These are phyloP conservation scores for Amphiprion clarkii DNA, from an alignment of 2,797 vertebrate species.

Conservation along the genomic window DNA sequence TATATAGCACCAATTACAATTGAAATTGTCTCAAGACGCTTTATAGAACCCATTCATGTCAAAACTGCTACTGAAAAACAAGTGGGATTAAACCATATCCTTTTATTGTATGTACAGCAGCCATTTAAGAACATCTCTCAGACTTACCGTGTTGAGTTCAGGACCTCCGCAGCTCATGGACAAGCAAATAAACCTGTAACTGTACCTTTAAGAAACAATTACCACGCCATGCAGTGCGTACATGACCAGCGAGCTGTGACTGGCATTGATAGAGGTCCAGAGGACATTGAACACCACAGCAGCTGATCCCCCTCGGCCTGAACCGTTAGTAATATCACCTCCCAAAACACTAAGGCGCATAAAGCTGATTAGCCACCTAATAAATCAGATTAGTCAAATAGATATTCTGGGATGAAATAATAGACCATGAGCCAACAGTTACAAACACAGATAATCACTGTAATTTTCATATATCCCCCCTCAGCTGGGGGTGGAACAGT, in stretches of 20 bases:
- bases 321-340: slow-evolving; percentile 46
- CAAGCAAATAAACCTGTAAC: neutral
- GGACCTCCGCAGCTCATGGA: neutral
- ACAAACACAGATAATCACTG: slow-evolving; percentile 51
- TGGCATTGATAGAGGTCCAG: slow-evolving; percentile 42
- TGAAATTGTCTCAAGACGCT: no score
- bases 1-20: no score
- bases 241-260: slow-evolving; percentile 30
- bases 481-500: slow-evolving; percentile 16
- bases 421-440: slow-evolving; percentile 55
- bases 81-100: no score
- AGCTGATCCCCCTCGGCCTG: slow-evolving; percentile 46
- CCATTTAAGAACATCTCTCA: no score
- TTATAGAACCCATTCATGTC: no score
- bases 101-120: no score
- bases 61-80: no score
- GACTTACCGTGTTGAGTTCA: no score
- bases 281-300: slow-evolving; percentile 49
- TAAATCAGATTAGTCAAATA: slow-evolving; percentile 63
- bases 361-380: slow-evolving; percentile 69
- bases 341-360: slow-evolving; percentile 52
- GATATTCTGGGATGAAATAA: slow-evolving; percentile 59
- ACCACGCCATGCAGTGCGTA: neutral
- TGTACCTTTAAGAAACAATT: slow-evolving; percentile 26
- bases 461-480: slow-evolving; percentile 34